phyloP scores from a whole-genome alignment of 2,888 invertebrate species.

The Drosophila dives region DNA sequence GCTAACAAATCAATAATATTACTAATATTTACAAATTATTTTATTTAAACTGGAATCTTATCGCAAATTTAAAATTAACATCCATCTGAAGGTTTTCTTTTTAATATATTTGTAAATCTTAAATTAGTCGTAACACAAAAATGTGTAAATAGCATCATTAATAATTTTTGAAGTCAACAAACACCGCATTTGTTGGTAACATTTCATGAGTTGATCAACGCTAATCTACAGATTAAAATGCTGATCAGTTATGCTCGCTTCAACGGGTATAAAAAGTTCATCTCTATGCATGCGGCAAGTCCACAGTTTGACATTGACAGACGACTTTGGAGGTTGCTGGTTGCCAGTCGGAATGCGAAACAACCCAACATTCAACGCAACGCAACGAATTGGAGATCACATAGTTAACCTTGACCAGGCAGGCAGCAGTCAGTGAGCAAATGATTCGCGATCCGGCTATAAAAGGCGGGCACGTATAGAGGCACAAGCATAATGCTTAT shows the following conservation, averaged over 20 bases:
- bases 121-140: neutral
- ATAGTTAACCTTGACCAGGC: constrained; percentile 69
- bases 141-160: constrained; percentile 2
- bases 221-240: constrained; percentile 51
- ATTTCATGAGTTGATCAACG: constrained; percentile 5
- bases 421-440: constrained; percentile 43
- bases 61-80: neutral
- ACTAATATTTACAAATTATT: neutral
- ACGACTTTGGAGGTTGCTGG: constrained; percentile 58
- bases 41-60: neutral
- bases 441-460: constrained; percentile 45
- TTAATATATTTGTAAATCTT: neutral
- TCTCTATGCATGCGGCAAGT: constrained; percentile 38
- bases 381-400: constrained; percentile 31
- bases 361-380: constrained; percentile 29
- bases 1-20: neutral
- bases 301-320: constrained; percentile 61
- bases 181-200: neutral
- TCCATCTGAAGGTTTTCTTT: neutral
- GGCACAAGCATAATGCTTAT: constrained; percentile 29
- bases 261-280: constrained; percentile 27
- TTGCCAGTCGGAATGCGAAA: constrained; percentile 41
- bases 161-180: constrained; percentile 5
- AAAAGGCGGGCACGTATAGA: constrained; percentile 48
- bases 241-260: constrained; percentile 53